Evolutionary conservation across 2,888 invertebrate genomes (phyloP).

Genomic region (Ferrisia virgata): DNA sequence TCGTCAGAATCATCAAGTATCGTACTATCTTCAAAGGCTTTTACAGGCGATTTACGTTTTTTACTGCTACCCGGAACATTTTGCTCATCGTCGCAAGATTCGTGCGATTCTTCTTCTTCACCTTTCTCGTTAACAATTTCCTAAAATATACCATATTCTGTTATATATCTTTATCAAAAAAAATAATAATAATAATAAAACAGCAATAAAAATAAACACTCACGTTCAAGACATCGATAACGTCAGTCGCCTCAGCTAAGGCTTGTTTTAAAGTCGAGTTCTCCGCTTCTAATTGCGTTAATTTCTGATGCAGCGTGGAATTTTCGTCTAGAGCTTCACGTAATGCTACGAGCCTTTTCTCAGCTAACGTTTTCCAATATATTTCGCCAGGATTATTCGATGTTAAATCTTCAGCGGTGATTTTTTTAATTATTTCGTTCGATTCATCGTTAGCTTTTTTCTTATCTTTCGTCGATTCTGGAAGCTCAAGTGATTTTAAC

Average conservation of each 20-base stretch:
- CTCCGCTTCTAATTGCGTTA: constrained; percentile 61
- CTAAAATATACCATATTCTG: not conserved
- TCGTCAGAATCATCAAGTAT: not conserved
- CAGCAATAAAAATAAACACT: constrained; percentile 36
- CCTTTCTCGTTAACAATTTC: not conserved
- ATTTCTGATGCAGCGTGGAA: constrained; percentile 59
- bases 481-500: not conserved
- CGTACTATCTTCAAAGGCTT: not conserved
- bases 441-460: constrained; percentile 49
- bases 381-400: constrained; percentile 66
- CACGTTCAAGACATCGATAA: constrained; percentile 74
- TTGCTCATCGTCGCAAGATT: not conserved
- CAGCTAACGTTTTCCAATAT: constrained; percentile 75
- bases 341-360: constrained; percentile 68
- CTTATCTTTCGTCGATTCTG: constrained; percentile 50
- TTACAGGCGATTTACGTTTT: not conserved
- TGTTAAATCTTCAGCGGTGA: constrained; percentile 68
- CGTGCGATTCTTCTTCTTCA: not conserved
- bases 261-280: constrained; percentile 60
- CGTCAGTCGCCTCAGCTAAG: constrained; percentile 62
- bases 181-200: not conserved
- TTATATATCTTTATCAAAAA: not conserved
- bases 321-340: constrained; percentile 73
- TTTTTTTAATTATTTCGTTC: constrained; percentile 53
- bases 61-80: not conserved